A percentile compares a stretch with the other conserved stretches of the same genome.
phyloP scores from a whole-genome alignment of 2,888 invertebrate species.

The Poecilus cupreus region DNA sequence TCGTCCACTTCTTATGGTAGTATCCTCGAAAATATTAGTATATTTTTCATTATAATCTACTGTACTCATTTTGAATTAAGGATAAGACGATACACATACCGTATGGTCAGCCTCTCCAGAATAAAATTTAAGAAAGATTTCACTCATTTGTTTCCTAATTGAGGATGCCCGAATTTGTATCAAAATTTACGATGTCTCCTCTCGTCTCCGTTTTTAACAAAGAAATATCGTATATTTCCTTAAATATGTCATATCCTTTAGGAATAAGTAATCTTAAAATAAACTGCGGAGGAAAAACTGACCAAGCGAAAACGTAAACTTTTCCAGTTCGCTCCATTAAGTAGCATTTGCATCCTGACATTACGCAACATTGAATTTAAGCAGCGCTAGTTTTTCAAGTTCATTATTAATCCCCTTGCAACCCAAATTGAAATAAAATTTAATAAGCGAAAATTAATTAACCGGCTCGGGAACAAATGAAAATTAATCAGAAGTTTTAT shows the following conservation, averaged over 20 bases:
- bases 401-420: not conserved
- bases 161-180: not conserved
- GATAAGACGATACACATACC: too few species aligned
- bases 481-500: constrained; percentile 40
- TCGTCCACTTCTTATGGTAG: too few species aligned
- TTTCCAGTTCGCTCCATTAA: constrained; percentile 8
- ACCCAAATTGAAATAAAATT: constrained; percentile 34
- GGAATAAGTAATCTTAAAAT: not conserved
- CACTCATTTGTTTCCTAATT: not conserved
- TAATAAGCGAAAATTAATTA: constrained; percentile 44
- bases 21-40: too few species aligned
- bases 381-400: constrained; percentile 6
- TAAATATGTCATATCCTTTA: constrained; percentile 4
- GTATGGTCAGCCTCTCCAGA: too few species aligned
- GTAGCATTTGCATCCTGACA: constrained; percentile 12
- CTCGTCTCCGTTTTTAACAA: not conserved
- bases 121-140: not conserved
- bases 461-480: not conserved
- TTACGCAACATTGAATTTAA: constrained; percentile 21
- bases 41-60: too few species aligned
- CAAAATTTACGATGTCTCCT: not conserved
- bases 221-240: not conserved
- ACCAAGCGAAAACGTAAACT: constrained; percentile 26
- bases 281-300: not conserved
- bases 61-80: too few species aligned